phyloP scores from a whole-genome alignment of 2,113 vertebrate species.

The Malurus melanocephalus region DNA sequence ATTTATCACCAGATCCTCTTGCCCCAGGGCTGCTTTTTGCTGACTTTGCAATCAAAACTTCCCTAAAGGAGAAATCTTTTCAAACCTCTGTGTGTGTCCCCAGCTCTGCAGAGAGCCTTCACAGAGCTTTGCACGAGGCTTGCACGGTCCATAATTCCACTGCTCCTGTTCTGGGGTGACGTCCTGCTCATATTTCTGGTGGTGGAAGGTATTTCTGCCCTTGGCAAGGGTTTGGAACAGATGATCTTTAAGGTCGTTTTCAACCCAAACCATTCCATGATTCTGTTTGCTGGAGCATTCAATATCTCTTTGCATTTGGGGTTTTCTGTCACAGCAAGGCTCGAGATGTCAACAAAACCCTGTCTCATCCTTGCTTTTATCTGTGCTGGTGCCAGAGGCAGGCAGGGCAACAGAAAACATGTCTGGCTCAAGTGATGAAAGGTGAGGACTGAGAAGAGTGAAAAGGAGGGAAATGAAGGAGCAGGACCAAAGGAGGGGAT shows the following conservation, averaged over 20 bases:
- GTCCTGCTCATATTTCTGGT: neutral
- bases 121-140: neutral
- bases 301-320: neutral
- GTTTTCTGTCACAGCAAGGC: neutral
- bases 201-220: neutral
- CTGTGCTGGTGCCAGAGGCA: neutral
- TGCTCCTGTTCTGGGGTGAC: neutral
- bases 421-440: neutral
- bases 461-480: neutral
- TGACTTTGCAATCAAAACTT: neutral
- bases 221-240: neutral
- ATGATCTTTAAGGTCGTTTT: neutral
- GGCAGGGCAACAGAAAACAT: neutral
- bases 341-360: neutral
- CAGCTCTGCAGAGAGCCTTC: neutral
- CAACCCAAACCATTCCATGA: neutral
- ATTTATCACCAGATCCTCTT: neutral
- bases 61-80: neutral
- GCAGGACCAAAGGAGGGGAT: fast-evolving
- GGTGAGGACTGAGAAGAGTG: neutral
- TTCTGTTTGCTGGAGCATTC: neutral
- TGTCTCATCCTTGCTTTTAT: neutral
- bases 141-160: fast-evolving
- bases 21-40: neutral
- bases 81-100: fast-evolving